These are phyloP conservation scores for Alcedo atthis DNA, from an alignment of 2,797 vertebrate genomes.

Conservation along the genomic window DNA sequence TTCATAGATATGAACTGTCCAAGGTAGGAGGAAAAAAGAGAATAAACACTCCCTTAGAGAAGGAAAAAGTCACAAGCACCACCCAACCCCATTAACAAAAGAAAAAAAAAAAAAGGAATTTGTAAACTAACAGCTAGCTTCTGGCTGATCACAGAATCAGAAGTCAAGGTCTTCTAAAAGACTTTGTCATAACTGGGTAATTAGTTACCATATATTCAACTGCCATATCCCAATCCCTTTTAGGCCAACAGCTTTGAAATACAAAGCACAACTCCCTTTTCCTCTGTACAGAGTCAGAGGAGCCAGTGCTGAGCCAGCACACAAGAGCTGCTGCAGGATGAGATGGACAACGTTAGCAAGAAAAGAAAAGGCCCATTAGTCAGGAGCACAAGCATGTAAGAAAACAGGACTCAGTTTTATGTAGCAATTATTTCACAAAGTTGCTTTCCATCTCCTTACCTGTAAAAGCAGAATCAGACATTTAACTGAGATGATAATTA, in stretches of 20 bases:
- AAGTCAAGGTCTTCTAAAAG: conserved; percentile 14
- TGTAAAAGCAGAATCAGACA: not conserved
- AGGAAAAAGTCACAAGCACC: not conserved
- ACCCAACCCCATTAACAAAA: not conserved
- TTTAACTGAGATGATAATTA: not conserved
- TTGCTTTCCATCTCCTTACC: not conserved
- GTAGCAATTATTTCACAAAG: not conserved
- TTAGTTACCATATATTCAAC: not conserved
- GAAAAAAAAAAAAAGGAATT: too few relatives aligned
- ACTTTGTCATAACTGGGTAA: not conserved
- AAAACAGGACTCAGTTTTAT: not conserved
- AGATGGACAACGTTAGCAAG: not conserved
- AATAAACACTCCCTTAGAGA: not conserved
- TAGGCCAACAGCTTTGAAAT: not conserved
- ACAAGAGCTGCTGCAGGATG: not conserved
- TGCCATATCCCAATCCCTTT: not conserved
- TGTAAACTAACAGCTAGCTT: not conserved
- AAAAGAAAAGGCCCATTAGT: not conserved
- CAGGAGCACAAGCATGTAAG: not conserved
- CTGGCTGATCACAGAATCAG: not conserved
- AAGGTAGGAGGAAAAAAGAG: not conserved
- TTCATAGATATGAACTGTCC: conserved; percentile 58
- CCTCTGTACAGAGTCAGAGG: not conserved
- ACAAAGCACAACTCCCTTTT: not conserved
- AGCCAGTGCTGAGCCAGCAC: not conserved